Conservation (phyloP, 2,888 invertebrate species). For the Meteorus cinctellus region DNA sequence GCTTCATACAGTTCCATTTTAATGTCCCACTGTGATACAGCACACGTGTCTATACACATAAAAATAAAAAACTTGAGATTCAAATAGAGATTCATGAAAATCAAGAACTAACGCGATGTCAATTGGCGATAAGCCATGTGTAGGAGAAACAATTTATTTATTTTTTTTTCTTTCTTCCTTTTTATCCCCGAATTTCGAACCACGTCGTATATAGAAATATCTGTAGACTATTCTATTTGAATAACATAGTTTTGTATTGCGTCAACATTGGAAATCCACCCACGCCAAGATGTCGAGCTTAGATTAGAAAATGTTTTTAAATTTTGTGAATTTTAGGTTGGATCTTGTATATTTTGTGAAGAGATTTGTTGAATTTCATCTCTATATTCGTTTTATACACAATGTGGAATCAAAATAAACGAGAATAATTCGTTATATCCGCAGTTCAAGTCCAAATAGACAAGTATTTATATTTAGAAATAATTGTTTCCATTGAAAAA, state of each 20-base stretch:
- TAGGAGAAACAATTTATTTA: neutral
- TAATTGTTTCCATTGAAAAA: no score
- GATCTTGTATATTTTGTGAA: slow-evolving; percentile 7
- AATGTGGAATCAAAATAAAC: neutral
- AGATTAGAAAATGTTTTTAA: slow-evolving; percentile 23
- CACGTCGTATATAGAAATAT: neutral
- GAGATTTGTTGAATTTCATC: neutral
- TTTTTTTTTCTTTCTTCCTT: neutral
- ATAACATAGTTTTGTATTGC: slow-evolving; percentile 20
- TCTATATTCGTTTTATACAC: neutral
- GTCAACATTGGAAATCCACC: slow-evolving; percentile 12
- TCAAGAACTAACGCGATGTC: neutral
- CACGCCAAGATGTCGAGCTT: slow-evolving; percentile 13
- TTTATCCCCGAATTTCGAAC: neutral
- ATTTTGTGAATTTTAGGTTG: neutral
- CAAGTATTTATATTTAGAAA: no score
- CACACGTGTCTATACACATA: neutral
- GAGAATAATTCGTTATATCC: slow-evolving; percentile 5
- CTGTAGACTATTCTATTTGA: neutral
- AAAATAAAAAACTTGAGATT: neutral
- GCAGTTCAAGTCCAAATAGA: no score
- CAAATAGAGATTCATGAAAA: neutral
- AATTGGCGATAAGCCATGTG: neutral
- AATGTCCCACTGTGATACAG: neutral
- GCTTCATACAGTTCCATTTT: neutral